phyloP scores from a whole-genome alignment of 2,888 invertebrate species.

The Pristionchus entomophagus region DNA sequence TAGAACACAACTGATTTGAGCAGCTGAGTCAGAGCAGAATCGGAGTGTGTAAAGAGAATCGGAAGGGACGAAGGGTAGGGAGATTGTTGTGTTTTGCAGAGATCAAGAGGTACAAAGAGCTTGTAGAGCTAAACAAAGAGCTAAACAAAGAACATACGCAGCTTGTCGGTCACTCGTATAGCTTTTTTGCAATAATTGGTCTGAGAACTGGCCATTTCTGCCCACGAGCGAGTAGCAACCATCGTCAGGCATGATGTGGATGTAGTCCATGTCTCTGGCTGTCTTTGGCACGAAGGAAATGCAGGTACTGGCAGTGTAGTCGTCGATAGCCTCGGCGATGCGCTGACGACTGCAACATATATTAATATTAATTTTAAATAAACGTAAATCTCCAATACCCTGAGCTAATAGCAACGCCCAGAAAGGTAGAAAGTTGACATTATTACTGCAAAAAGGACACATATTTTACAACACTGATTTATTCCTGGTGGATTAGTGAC shows the following conservation, averaged over 20 bases:
- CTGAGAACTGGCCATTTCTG: constrained; percentile 65
- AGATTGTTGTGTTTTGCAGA: not conserved
- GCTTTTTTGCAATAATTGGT: constrained; percentile 51
- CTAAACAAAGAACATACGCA: too few relatives aligned
- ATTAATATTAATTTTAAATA: too few relatives aligned
- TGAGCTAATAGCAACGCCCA: too few relatives aligned
- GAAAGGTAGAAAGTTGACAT: too few relatives aligned
- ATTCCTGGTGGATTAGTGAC: too few relatives aligned
- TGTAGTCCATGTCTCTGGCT: constrained; percentile 70
- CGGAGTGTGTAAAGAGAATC: not conserved
- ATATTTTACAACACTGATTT: too few relatives aligned
- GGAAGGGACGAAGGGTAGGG: not conserved
- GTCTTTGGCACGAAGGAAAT: constrained; percentile 71
- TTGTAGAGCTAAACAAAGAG: not conserved
- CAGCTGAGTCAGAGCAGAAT: constrained; percentile 36
- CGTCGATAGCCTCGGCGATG: constrained; percentile 73
- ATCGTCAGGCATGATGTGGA: constrained; percentile 75
- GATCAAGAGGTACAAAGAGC: not conserved
- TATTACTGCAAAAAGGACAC: too few relatives aligned
- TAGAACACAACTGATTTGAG: constrained; percentile 41
- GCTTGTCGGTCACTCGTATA: too few relatives aligned
- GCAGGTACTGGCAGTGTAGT: constrained; percentile 71
- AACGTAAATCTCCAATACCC: too few relatives aligned
- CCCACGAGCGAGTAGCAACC: constrained; percentile 76
- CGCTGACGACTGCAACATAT: constrained; percentile 64